Evolutionary conservation across 2,797 vertebrate genomes (phyloP).

Genomic region (Poeciliopsis turneri): DNA sequence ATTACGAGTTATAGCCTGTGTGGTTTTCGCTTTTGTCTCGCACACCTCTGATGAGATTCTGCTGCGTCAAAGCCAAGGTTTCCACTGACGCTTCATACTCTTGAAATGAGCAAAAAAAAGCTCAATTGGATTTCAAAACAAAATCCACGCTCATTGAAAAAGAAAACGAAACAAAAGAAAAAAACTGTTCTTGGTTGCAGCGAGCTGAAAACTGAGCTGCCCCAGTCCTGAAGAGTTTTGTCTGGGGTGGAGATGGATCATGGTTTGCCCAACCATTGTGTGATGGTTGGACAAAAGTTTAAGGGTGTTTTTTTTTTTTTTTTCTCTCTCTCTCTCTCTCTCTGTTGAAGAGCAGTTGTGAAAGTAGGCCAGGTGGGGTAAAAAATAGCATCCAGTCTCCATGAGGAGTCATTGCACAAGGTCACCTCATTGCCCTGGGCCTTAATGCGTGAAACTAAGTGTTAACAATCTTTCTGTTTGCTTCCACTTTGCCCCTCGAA

Average conservation of each 20-base stretch:
- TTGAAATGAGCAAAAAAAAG: conserved; percentile 49
- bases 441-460: conserved; percentile 59
- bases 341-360: conserved; percentile 58
- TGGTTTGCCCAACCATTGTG: too few species aligned
- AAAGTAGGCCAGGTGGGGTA: conserved; percentile 72
- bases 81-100: conserved; percentile 18
- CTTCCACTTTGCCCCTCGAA: neutral
- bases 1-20: conserved; percentile 4
- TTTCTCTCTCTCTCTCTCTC: neutral
- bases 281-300: conserved; percentile 66
- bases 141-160: conserved; percentile 56
- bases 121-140: conserved; percentile 65
- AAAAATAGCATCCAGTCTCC: conserved; percentile 75
- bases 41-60: conserved; percentile 37
- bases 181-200: conserved; percentile 45
- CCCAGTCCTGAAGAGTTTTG: conserved; percentile 41
- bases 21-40: neutral
- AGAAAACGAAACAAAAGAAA: too few species aligned
- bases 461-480: conserved; percentile 37
- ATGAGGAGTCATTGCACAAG: conserved; percentile 75
- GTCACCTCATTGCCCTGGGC: conserved; percentile 72
- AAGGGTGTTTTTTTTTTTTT: conserved; percentile 32
- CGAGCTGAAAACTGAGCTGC: conserved; percentile 51
- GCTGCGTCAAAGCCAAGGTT: conserved; percentile 18
- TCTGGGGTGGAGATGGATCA: conserved; percentile 64